Evolutionary conservation across 2,888 invertebrate species (phyloP).

Genomic region (Dolichopus griseipennis): DNA sequence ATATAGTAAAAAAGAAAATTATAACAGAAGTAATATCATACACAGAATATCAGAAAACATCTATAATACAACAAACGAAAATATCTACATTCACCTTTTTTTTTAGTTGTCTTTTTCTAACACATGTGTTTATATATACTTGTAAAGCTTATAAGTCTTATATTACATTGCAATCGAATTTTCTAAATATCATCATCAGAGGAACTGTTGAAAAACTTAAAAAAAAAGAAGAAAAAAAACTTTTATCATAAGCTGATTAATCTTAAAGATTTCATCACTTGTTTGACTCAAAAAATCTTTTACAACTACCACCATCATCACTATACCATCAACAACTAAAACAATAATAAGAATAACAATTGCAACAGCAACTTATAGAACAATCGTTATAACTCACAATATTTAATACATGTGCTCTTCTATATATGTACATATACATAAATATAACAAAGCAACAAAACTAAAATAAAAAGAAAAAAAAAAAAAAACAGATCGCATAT

Average conservation of each 20-base stretch:
- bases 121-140: neutral
- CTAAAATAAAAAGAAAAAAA: too few relatives aligned
- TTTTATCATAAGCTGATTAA: neutral
- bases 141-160: neutral
- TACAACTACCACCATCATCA: neutral
- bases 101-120: neutral
- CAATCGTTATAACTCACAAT: neutral
- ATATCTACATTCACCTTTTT: neutral
- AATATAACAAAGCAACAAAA: too few relatives aligned
- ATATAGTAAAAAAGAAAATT: neutral
- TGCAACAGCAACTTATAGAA: neutral
- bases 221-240: neutral
- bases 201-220: neutral
- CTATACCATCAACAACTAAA: too few relatives aligned
- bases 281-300: neutral
- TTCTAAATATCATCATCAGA: neutral
- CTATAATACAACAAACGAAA: neutral
- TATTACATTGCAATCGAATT: neutral
- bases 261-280: constrained; percentile 4
- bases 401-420: neutral
- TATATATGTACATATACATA: neutral
- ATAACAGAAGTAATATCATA: neutral
- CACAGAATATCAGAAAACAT: neutral
- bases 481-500: neutral
- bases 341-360: too few relatives aligned